Conservation (phyloP, 92 coral and sea anemone genomes). For the Diadumene lineata region DNA sequence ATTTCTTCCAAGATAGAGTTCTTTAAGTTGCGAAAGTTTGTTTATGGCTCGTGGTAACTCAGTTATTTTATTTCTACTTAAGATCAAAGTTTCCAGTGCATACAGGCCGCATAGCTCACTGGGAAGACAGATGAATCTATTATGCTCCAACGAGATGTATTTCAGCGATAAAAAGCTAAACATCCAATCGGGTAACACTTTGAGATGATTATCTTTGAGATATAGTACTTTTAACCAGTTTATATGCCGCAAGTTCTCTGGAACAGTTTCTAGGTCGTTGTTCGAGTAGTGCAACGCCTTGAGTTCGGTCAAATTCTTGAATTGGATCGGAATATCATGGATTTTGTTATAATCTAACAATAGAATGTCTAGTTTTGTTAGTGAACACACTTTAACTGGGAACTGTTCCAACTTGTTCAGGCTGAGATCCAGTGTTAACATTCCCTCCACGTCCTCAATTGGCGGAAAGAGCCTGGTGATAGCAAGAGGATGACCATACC, state of each 20-base stretch:
- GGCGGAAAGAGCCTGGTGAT: conserved; percentile 50
- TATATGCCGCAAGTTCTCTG: conserved; percentile 55
- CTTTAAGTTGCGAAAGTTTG: conserved; percentile 53
- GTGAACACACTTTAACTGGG: conserved; percentile 57
- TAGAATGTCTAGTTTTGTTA: conserved; percentile 65
- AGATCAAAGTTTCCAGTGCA: conserved; percentile 64
- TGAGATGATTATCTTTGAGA: conserved; percentile 58
- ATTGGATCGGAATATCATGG: conserved; percentile 45
- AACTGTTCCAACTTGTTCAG: conserved; percentile 45
- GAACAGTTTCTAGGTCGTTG: conserved; percentile 49
- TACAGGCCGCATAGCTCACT: conserved; percentile 59
- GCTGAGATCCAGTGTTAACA: conserved; percentile 66
- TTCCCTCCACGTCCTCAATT: conserved; percentile 52
- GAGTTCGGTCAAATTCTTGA: conserved; percentile 46
- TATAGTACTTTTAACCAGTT: conserved; percentile 53
- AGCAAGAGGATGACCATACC: conserved; percentile 62
- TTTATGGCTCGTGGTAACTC: conserved; percentile 70
- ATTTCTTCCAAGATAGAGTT: conserved; percentile 73
- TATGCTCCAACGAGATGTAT: conserved; percentile 66
- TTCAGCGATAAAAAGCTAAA: conserved; percentile 56
- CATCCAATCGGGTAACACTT: conserved; percentile 71
- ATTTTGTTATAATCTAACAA: conserved; percentile 68
- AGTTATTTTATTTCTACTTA: conserved; percentile 58
- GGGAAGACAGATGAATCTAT: conserved; percentile 63
- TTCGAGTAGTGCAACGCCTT: conserved; percentile 59